phyloP scores from a whole-genome alignment of 1,140 invertebrate species.

The Diachasmimorpha longicaudata region DNA sequence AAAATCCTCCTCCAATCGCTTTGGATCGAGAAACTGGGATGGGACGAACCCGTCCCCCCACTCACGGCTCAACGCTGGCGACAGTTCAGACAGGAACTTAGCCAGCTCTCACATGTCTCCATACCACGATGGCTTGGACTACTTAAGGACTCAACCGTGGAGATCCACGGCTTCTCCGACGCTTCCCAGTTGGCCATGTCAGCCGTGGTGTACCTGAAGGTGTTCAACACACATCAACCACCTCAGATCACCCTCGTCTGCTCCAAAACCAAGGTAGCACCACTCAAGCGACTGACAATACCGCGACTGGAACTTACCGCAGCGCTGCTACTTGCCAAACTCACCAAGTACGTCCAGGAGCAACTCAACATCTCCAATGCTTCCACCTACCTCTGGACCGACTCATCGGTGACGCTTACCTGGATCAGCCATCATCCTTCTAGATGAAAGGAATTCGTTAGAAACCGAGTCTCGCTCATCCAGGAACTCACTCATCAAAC shows the following conservation, averaged over 20 bases:
- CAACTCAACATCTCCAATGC: neutral
- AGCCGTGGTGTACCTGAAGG: conserved; percentile 31
- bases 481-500: no score
- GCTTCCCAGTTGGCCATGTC: conserved; percentile 34
- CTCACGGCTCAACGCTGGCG: no score
- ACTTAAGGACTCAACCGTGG: conserved; percentile 1
- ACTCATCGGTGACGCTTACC: neutral
- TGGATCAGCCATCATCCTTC: no score
- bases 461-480: no score
- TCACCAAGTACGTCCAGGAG: neutral
- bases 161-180: conserved; percentile 41
- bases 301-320: no score
- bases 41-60: conserved; percentile 27
- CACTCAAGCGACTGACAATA: conserved; percentile 14
- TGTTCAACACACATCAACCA: neutral
- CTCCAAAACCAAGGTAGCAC: conserved; percentile 18
- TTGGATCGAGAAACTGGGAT: conserved; percentile 29
- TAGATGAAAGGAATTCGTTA: no score
- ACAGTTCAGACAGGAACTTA: no score
- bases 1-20: conserved; percentile 32
- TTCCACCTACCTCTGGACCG: neutral
- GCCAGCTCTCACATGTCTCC: conserved; percentile 18
- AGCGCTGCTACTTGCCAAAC: conserved; percentile 14
- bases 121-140: conserved; percentile 31
- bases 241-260: neutral